phyloP scores from a whole-genome alignment of 2,113 vertebrate genomes.

The Ailuropoda melanoleuca region DNA sequence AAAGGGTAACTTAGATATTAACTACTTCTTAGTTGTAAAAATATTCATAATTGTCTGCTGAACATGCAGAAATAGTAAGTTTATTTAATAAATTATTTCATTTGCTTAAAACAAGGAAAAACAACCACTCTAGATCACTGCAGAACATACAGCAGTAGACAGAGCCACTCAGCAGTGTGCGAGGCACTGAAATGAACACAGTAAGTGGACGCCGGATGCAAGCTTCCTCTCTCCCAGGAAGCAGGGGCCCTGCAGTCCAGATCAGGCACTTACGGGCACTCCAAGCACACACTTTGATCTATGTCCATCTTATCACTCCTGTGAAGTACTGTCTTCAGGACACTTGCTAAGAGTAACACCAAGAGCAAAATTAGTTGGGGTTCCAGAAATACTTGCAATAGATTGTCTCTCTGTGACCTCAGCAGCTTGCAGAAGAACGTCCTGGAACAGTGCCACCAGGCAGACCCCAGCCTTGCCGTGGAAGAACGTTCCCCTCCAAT shows the following conservation, averaged over 20 bases:
- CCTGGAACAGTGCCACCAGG: not conserved
- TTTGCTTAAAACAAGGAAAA: not conserved
- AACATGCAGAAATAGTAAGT: not conserved
- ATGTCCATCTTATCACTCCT: not conserved
- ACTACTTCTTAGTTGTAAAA: not conserved
- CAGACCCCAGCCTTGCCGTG: not conserved
- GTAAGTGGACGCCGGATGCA: fast-evolving
- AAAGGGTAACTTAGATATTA: not conserved
- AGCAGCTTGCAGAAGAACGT: too few species aligned
- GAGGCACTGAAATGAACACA: not conserved
- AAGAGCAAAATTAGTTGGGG: too few species aligned
- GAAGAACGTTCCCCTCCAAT: fast-evolving
- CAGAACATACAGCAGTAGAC: not conserved
- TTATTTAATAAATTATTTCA: not conserved
- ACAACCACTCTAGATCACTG: not conserved
- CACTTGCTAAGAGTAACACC: not conserved
- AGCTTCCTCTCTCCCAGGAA: not conserved
- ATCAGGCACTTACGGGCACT: not conserved
- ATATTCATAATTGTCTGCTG: not conserved
- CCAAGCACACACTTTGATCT: not conserved
- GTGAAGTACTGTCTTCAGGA: not conserved
- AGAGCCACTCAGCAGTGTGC: not conserved
- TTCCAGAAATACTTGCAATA: not conserved
- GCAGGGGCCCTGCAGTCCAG: not conserved
- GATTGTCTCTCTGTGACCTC: fast-evolving